A percentile compares a stretch with the other conserved stretches of the same genome.
Conservation (phyloP, 2,888 invertebrate genomes). For the Diloba caeruleocephala region DNA sequence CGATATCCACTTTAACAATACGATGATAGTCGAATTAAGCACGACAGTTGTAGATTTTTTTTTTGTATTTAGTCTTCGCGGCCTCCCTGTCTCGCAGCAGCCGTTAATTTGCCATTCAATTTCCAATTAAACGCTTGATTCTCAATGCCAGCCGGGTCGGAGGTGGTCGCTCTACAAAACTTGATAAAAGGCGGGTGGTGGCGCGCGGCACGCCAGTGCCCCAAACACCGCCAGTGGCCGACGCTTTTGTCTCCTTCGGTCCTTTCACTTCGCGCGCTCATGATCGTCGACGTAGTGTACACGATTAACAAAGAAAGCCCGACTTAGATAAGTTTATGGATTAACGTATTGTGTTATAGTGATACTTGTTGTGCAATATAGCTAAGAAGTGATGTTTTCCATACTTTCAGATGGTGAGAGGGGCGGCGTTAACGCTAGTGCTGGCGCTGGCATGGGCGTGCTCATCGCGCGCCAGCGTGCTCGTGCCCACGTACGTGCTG, state of each 20-base stretch:
- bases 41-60: conserved; percentile 77
- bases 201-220: conserved; percentile 83
- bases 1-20: conserved; percentile 58
- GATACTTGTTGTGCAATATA: conserved; percentile 56
- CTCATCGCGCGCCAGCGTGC: conserved; percentile 79
- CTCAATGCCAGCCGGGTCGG: conserved; percentile 86
- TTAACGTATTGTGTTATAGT: conserved; percentile 57
- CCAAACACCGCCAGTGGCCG: conserved; percentile 69
- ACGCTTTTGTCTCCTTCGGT: conserved; percentile 81
- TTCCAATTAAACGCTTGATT: conserved; percentile 88
- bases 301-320: conserved; percentile 75
- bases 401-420: conserved; percentile 89
- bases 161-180: conserved; percentile 79
- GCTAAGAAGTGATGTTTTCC: conserved; percentile 78
- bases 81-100: conserved; percentile 82
- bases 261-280: conserved; percentile 86
- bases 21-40: conserved; percentile 57
- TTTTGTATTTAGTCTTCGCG: conserved; percentile 78
- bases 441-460: conserved; percentile 85
- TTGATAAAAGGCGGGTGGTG: conserved; percentile 86
- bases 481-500: conserved; percentile 87
- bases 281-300: conserved; percentile 72
- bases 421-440: conserved; percentile 85
- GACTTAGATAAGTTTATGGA: conserved; percentile 84
- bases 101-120: conserved; percentile 84